Base-by-base conservation (phyloP, 2,797 vertebrate genomes). In the Oceanodroma leucorhoa region DNA sequence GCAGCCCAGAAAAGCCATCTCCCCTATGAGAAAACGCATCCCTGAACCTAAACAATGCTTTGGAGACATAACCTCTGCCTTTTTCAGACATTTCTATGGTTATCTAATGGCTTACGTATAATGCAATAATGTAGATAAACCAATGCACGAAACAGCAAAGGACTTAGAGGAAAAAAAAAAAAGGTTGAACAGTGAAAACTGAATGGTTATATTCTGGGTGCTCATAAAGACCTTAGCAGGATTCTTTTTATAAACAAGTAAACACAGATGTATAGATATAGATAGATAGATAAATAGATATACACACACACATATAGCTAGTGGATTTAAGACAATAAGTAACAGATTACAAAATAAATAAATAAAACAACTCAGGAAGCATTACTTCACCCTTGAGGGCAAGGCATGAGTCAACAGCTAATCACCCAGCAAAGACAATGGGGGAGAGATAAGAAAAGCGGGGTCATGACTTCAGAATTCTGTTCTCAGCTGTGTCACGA, bases 341-440 rank as follows among this genome's bases (percentile, higher is more conserved):
- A 85, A 72, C 20, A 60, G 66, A 69, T 71, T 81, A 75, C 27
- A 66, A 91, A 95, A 75, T 40, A 89, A 95, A 73, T 40, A 89
- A 70, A 60, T 29, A 32, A 64, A 23, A 83, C 2, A 29, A 86
- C 29, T 87, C 62, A 48, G 89, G 93, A 96, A 95, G 70, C 48
- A 94, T 90, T 87, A 95, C 92, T 72, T 97, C 95, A 97, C 15
- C 54, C 71, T 50, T 46, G 43, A 90, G 69, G 1, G 1, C 30
- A 80, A 83, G 64, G 46, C 79, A 57, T 89, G 80, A 95, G 24
- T 95, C 91, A 96, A 18, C 40, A 91, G 58, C 60, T 83, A 76
- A 66, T 65, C 83, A 75, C 41, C 71, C 75, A 87, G 50, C 24
- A 75, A 84, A 78, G 50, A 83, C 29, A 71, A 45, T 16, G 30